phyloP scores from a whole-genome alignment of 2,113 vertebrate species.

The Gila orcuttii region DNA sequence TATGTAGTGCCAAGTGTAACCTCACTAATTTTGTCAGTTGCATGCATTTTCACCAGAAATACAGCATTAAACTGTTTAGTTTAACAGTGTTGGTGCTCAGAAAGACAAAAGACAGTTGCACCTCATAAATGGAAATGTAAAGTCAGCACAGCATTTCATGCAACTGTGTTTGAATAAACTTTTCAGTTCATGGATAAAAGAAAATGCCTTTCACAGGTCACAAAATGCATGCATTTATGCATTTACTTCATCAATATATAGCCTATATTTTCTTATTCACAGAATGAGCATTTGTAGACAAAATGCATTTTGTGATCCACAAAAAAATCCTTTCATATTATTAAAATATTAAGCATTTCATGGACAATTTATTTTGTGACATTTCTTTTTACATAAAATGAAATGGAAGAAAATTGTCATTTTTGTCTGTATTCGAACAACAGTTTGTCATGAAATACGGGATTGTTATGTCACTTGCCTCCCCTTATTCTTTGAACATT shows the following conservation, averaged over 20 bases:
- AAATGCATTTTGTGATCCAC: neutral
- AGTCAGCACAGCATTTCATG: neutral
- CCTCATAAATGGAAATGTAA: neutral
- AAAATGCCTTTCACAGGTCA: no score
- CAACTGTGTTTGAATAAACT: neutral
- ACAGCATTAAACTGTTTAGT: neutral
- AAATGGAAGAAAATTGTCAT: neutral
- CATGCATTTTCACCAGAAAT: neutral
- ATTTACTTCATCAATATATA: no score
- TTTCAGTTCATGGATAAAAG: no score
- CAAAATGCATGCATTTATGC: no score
- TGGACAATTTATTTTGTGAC: neutral
- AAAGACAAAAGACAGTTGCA: neutral
- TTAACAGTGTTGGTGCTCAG: no score
- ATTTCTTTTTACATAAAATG: neutral
- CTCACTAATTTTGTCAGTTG: neutral
- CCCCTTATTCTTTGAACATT: no score
- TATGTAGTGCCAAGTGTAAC: no score
- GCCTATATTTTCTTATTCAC: neutral
- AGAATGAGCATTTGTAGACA: neutral
- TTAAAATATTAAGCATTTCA: neutral
- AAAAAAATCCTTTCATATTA: neutral
- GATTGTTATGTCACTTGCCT: no score
- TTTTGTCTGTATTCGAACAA: neutral
- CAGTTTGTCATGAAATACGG: no score